Percentiles rank a stretch among this genome's conserved stretches.
Evolutionary conservation across 2,113 vertebrate species (phyloP).

Genomic region (Zosterops hypoxanthus): DNA sequence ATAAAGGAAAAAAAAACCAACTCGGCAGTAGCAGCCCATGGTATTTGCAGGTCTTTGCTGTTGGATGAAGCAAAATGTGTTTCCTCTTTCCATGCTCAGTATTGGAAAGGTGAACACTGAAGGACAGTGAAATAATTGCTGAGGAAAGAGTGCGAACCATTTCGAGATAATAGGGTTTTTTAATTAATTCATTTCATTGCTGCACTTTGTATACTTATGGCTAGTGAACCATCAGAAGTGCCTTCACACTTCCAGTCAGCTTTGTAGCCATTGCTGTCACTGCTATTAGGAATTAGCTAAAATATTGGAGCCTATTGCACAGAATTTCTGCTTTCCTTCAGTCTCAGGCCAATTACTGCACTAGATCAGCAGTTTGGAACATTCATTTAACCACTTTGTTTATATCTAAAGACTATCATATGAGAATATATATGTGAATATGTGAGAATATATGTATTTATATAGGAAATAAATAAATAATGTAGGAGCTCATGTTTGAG

Average conservation of each 20-base stretch:
- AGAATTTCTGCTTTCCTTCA: not conserved
- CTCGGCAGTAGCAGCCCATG: not conserved
- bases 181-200: not conserved
- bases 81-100: not conserved
- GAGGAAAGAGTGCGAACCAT: not conserved
- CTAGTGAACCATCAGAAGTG: not conserved
- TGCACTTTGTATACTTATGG: not conserved
- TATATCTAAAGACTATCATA: not conserved
- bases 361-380: not conserved
- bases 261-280: not conserved
- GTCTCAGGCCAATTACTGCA: not conserved
- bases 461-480: not conserved
- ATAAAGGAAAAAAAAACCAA: not conserved
- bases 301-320: too few relatives aligned
- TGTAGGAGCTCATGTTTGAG: rapidly evolving
- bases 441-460: not conserved
- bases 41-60: not conserved
- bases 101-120: not conserved
- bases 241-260: not conserved
- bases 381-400: not conserved
- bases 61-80: not conserved
- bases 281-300: not conserved
- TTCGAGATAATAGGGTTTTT: not conserved
- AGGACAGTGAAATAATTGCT: not conserved
- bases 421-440: not conserved